phyloP scores from a whole-genome alignment of 92 coral and sea anemone species.

The Paragorgia papillata region DNA sequence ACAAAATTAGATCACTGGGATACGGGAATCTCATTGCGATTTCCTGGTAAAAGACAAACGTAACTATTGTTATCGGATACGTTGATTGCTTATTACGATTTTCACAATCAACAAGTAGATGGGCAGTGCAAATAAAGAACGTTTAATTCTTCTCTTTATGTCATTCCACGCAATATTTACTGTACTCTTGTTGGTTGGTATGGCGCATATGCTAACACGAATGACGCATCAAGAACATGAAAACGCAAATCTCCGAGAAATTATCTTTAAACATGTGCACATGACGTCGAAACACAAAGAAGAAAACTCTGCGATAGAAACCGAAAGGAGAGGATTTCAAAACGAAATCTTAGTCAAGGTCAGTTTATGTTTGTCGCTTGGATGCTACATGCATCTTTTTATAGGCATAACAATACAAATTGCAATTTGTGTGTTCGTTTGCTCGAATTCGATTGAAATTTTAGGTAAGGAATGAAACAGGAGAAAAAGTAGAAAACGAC shows the following conservation, averaged over 20 bases:
- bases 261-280: background rate
- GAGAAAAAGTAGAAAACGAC: background rate
- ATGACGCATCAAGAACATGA: slow-evolving; percentile 19
- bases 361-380: too few relatives aligned
- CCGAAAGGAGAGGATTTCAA: background rate
- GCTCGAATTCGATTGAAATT: background rate
- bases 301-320: too few relatives aligned
- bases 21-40: too few relatives aligned
- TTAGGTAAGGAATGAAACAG: background rate
- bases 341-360: background rate
- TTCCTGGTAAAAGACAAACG: too few relatives aligned
- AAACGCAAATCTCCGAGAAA: slow-evolving; percentile 3
- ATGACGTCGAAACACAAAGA: background rate
- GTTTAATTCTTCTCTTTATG: background rate
- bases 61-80: too few relatives aligned
- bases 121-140: too few relatives aligned
- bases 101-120: too few relatives aligned
- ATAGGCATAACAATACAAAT: background rate
- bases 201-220: background rate
- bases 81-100: too few relatives aligned
- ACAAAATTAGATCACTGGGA: too few relatives aligned
- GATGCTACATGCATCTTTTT: too few relatives aligned
- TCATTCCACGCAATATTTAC: slow-evolving; percentile 10
- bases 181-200: slow-evolving; percentile 12
- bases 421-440: background rate